Evolutionary conservation across 2,797 vertebrate species (phyloP), one percentile per base, ranked within the genome.

Genomic region (Tenualosa ilisha): DNA sequence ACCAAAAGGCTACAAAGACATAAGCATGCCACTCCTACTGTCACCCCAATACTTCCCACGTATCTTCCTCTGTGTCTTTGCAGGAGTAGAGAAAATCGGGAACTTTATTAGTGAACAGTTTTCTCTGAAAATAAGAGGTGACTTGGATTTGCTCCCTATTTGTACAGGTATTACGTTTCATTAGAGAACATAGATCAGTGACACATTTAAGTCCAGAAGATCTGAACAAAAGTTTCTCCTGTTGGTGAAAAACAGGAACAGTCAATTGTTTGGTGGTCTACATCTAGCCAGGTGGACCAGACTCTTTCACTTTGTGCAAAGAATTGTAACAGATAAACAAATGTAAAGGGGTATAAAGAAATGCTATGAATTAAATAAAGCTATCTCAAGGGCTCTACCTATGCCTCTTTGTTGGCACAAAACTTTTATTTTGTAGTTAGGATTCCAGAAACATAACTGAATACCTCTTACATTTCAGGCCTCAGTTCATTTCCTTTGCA

Each of bases 1-100:
- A 91, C 65, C 83, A 92, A 91, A 90, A 92, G 88, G 90, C 90
- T 79, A 46, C 37, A 17, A 31, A 89, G 3, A 91, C 88, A 75
- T 84, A 92, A 91, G 88, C 85, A 89, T 82, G 54, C 40, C 84
- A 86, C 37, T 54, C 17, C 56, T 84, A 82, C 72, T 85, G 51
- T 49, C 4, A 83, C 1, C 50, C 7, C 50, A 22, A 0, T 22
- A 79, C 72, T 79, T 40, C 31, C 43, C 26, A 9, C 40, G 9
- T 6, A 79, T 79, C 40, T 43, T 79, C 26, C 17, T 15, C 17
- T 22, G 15, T 43, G 40, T 22, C 40, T 17, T 37, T 22, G 20
- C 72, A 22, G 22, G 2, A 43, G 31, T 43, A 40, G 40, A 49
- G 46, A 43, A 46, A 40, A 46, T 17, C 2, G 72, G 72, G 2